phyloP scores from a whole-genome alignment of 2,888 invertebrate genomes.

The Chrysina gloriosa region DNA sequence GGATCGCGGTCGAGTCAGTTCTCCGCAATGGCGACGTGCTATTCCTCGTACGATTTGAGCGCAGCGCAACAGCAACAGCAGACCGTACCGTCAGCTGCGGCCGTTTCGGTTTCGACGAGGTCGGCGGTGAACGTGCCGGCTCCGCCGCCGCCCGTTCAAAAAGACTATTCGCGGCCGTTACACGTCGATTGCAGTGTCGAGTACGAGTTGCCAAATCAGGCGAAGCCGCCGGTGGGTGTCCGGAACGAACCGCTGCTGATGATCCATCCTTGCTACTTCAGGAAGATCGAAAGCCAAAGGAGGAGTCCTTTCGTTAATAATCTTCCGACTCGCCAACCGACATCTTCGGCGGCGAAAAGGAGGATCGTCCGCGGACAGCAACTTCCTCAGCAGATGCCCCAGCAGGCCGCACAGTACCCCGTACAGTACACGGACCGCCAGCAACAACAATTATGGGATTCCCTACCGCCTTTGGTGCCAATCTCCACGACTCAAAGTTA shows the following conservation, averaged over 20 bases:
- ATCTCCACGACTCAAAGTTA: conserved; percentile 59
- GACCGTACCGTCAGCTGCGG: conserved; percentile 45
- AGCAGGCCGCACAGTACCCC: conserved; percentile 59
- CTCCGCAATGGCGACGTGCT: conserved; percentile 61
- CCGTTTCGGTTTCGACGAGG: conserved; percentile 52
- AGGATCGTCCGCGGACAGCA: conserved; percentile 62
- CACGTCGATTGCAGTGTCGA: conserved; percentile 93
- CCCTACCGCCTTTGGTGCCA: conserved; percentile 61
- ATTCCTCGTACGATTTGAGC: conserved; percentile 60
- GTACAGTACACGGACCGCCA: conserved; percentile 52
- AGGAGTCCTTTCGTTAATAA: conserved; percentile 88
- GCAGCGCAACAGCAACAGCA: conserved; percentile 62
- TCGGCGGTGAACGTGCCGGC: conserved; percentile 61
- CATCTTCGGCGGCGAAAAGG: conserved; percentile 54
- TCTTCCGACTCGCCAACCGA: conserved; percentile 68
- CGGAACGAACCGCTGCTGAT: conserved; percentile 86
- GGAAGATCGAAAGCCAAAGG: conserved; percentile 86
- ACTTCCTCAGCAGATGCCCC: conserved; percentile 59
- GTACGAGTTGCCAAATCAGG: conserved; percentile 90
- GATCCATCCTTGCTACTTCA: conserved; percentile 91
- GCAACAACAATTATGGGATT: conserved; percentile 58
- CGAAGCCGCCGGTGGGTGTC: conserved; percentile 86
- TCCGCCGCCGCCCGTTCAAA: conserved; percentile 69
- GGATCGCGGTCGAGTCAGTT: conserved; percentile 57
- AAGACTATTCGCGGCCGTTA: conserved; percentile 87